Evolutionary conservation across 53 echinoderm and acorn worm genomes (phyloP).

Genomic region (Henricia sp.): DNA sequence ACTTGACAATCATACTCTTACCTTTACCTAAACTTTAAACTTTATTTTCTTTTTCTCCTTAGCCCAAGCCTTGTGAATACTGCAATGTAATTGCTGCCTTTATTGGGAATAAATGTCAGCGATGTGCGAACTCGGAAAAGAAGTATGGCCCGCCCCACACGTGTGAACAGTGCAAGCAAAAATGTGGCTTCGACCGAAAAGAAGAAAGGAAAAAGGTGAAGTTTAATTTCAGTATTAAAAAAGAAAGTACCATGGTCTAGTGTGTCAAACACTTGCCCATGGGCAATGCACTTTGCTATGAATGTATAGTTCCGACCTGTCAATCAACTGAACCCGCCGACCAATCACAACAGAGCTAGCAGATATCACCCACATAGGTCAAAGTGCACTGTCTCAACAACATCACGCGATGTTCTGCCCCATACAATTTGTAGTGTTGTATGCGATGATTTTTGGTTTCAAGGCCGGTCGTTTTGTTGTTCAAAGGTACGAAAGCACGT

Average conservation of each 20-base stretch:
- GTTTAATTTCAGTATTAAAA: background rate
- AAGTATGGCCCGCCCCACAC: conserved; percentile 98
- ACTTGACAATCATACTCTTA: too few relatives aligned
- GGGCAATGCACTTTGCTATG: too few relatives aligned
- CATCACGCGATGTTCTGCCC: too few relatives aligned
- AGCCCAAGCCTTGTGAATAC: conserved; percentile 99
- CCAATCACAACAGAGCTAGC: too few relatives aligned
- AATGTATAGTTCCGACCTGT: too few relatives aligned
- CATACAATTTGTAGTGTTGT: too few relatives aligned
- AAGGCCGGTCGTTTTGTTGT: too few relatives aligned
- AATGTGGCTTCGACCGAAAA: conserved; percentile 97
- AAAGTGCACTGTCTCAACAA: too few relatives aligned
- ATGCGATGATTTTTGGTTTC: too few relatives aligned
- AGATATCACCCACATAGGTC: too few relatives aligned
- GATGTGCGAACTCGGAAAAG: conserved; percentile 97
- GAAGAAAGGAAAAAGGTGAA: conserved; percentile 97
- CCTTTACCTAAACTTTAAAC: background rate
- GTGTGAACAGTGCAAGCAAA: conserved; percentile 99
- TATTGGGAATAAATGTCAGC: conserved; percentile 97
- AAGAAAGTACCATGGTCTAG: background rate
- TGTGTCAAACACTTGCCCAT: background rate
- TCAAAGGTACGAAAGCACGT: too few relatives aligned
- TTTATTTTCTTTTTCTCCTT: background rate
- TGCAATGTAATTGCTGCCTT: conserved; percentile 98
- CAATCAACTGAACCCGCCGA: too few relatives aligned